Evolutionary conservation across 2,888 invertebrate genomes (phyloP).

Genomic region (Notodonta dromedarius): DNA sequence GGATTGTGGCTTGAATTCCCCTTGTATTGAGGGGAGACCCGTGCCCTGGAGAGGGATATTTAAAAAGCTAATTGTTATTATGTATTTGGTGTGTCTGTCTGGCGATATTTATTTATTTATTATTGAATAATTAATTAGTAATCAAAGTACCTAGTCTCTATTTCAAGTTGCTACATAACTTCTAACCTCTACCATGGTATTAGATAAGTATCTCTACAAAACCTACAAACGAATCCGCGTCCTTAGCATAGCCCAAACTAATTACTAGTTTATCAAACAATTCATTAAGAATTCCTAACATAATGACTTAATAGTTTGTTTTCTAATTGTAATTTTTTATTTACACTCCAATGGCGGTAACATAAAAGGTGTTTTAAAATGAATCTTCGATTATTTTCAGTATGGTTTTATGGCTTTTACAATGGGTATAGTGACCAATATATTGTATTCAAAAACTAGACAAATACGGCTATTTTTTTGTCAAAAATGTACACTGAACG

Average conservation of each 20-base stretch:
- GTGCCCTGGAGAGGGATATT: too few relatives aligned
- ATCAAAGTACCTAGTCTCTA: too few relatives aligned
- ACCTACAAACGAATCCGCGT: background rate
- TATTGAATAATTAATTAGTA: too few relatives aligned
- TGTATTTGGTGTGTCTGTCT: too few relatives aligned
- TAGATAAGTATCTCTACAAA: background rate
- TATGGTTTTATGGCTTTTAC: background rate
- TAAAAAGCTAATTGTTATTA: too few relatives aligned
- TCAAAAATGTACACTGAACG: too few relatives aligned
- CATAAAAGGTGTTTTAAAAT: background rate
- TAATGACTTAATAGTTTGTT: constrained; percentile 2
- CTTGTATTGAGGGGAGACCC: too few relatives aligned
- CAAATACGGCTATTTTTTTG: background rate
- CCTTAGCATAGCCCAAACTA: background rate
- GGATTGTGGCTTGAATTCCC: too few relatives aligned
- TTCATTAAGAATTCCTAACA: constrained; percentile 1
- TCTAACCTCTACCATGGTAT: background rate
- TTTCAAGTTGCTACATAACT: background rate
- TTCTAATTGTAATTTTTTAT: background rate
- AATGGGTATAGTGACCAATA: too few relatives aligned
- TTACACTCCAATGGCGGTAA: background rate
- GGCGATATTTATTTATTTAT: too few relatives aligned
- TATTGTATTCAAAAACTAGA: too few relatives aligned
- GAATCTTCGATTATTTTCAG: background rate
- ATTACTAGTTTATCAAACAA: background rate